phyloP scores from a whole-genome alignment of 2,797 vertebrate species.

The Momotus momota region DNA sequence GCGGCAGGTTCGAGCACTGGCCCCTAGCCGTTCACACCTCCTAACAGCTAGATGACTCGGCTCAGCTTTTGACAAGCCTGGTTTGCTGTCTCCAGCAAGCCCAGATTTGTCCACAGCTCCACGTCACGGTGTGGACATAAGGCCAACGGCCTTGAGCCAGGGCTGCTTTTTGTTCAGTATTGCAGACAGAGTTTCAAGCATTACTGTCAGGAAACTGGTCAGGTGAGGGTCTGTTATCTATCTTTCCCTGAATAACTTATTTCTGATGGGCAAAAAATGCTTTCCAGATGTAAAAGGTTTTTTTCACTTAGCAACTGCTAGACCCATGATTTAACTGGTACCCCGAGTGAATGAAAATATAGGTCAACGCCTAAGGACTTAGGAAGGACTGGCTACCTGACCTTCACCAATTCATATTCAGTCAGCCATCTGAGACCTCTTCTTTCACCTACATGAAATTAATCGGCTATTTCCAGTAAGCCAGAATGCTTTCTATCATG shows the following conservation, averaged over 20 bases:
- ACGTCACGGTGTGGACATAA: fast-evolving
- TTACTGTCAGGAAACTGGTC: neutral
- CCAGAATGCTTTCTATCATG: neutral
- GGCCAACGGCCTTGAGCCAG: neutral
- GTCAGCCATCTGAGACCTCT: neutral
- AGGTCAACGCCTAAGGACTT: neutral
- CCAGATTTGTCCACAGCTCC: neutral
- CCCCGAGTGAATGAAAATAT: neutral
- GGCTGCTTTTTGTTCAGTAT: neutral
- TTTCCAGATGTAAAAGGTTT: neutral
- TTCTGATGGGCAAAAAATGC: neutral
- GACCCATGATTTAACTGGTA: neutral
- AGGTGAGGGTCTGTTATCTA: neutral
- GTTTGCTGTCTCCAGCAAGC: neutral
- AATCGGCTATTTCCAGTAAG: neutral
- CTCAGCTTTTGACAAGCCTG: neutral
- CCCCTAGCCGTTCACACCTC: fast-evolving
- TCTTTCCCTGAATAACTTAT: neutral
- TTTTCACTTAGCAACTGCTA: neutral
- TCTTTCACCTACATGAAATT: neutral
- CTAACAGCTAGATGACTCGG: neutral
- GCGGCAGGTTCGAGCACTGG: neutral
- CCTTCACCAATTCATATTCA: neutral
- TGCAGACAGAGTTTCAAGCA: neutral
- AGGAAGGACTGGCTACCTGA: neutral